Evolutionary conservation across 2,888 invertebrate species (phyloP).

Genomic region (Tinea semifulvella): DNA sequence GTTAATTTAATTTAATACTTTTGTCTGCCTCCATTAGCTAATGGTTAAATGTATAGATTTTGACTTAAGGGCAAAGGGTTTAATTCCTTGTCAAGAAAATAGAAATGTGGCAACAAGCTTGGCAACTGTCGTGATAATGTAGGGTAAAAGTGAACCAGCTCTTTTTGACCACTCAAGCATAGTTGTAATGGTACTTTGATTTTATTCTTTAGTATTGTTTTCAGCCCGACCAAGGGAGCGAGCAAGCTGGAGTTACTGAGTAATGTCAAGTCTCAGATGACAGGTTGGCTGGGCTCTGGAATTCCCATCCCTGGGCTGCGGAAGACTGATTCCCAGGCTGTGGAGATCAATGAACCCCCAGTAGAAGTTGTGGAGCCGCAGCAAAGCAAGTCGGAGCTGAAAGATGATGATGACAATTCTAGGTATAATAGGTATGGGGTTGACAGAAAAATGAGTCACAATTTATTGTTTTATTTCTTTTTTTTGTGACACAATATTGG

Average conservation of each 20-base stretch:
- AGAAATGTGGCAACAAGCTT: no score
- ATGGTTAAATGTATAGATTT: no score
- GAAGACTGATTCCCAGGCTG: constrained; percentile 69
- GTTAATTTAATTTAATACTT: no score
- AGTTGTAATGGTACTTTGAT: no score
- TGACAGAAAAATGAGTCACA: constrained; percentile 60
- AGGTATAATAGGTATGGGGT: constrained; percentile 81
- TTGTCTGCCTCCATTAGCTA: no score
- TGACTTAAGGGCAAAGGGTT: no score
- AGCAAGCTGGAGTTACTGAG: constrained; percentile 84
- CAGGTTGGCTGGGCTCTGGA: constrained; percentile 84
- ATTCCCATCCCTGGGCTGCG: constrained; percentile 79
- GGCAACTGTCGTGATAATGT: no score
- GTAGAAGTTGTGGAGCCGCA: constrained; percentile 49
- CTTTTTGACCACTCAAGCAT: no score
- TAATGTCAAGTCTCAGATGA: constrained; percentile 86
- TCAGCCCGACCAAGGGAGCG: constrained; percentile 73
- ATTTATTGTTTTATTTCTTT: constrained; percentile 23
- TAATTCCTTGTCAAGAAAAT: no score
- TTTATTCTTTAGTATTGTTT: constrained; percentile 20
- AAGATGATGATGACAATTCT: constrained; percentile 89
- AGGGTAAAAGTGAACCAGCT: no score
- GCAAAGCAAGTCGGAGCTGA: constrained; percentile 47
- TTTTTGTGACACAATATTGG: constrained; percentile 3
- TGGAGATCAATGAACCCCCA: constrained; percentile 53